Evolutionary conservation across 1,140 invertebrate species (phyloP).

Genomic region (Bombus huntii): DNA sequence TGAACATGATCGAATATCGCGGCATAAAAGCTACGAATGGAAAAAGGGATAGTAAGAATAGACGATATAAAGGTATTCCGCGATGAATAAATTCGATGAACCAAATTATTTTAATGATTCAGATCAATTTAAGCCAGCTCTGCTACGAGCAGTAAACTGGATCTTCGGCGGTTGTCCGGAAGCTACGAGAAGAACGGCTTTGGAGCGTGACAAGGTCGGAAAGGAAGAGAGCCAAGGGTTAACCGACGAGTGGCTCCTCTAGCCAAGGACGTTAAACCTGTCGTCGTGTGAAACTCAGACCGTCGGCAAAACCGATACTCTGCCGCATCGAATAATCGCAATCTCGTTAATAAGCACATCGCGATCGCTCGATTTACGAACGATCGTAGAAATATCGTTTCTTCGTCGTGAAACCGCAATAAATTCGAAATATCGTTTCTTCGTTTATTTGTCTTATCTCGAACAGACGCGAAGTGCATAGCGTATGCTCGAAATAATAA

Average conservation of each 20-base stretch:
- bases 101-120: neutral
- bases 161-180: conserved; percentile 65
- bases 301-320: conserved; percentile 45
- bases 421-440: neutral
- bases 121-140: conserved; percentile 62
- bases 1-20: too few relatives aligned
- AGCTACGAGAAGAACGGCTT: conserved; percentile 3
- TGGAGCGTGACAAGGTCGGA: conserved; percentile 29
- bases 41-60: neutral
- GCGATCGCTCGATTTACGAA: neutral
- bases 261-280: neutral
- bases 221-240: conserved; percentile 49
- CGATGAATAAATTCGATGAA: neutral
- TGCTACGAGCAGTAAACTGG: conserved; percentile 61
- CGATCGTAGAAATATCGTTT: too few relatives aligned
- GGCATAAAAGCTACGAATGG: neutral
- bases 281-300: neutral
- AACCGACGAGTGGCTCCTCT: conserved; percentile 50
- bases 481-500: neutral
- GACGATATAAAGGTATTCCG: neutral
- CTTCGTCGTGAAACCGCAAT: neutral
- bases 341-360: neutral
- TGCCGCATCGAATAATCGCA: conserved; percentile 9
- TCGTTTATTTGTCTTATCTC: neutral
- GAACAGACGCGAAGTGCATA: neutral